Evolutionary conservation across 2,888 invertebrate species (phyloP), one percentile per base, ranked within the genome.

Genomic region (Aquatica leii): DNA sequence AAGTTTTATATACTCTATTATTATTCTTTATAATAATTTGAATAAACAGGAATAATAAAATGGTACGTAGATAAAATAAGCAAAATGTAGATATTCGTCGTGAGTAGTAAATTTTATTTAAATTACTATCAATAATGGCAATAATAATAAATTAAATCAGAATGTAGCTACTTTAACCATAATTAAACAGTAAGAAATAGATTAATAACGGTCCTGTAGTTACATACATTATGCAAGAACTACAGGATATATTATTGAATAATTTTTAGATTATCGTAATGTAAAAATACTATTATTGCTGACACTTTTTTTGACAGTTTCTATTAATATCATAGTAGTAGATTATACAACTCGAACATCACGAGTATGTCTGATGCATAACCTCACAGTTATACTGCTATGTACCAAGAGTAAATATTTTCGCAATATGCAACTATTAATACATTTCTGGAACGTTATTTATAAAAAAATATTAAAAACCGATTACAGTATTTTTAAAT

Each of bases 11-110:
- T n/a, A n/a, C n/a, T n/a, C 17, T 17, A 43, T 1, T 46, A 46
- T 43, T 18, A 37, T 37, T 11, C 37, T 18, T 46, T 46, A 46
- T 1, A 46, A 46, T 46, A 46, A 46, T 46, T 46, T 46, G 20
- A 17, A 46, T 46, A 20, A 46, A 46, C 18, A 18, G 4, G 24
- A 24, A 24, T 24, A 24, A 24, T 24, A 24, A 24, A 24, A 24
- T 24, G 24, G 24, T 24, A 24, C 2, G 9, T 46, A 18, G 9
- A 11, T 46, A 18, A 20, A 18, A 46, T 2, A 14, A 18, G 18
- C 46, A 24, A 46, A 46, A 46, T 46, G 6, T 46, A 15, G 15
- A 18, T 46, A 46, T 46, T 46, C 18, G 46, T 46, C 46, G 9
- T 18, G n/a, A 20, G 8, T n/a, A 18, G 11, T 46, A 46, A 37